Conservation (phyloP, 1,140 invertebrate species). For the Platyura marginata region DNA sequence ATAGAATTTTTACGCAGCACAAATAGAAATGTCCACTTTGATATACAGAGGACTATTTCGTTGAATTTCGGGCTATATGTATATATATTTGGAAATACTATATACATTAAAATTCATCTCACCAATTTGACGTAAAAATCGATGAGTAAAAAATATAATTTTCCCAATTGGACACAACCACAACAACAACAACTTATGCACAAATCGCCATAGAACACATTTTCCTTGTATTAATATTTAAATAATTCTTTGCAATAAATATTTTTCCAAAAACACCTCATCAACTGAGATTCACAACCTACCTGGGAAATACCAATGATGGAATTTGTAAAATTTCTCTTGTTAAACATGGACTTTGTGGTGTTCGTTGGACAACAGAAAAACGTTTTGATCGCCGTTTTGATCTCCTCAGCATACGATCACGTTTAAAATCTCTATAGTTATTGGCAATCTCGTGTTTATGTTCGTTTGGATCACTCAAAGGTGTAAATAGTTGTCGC, state of each 20-base stretch:
- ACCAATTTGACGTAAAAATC: background rate
- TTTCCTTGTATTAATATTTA: background rate
- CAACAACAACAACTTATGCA: too few relatives aligned
- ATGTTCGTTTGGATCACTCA: too few relatives aligned
- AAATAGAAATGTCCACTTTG: too few relatives aligned
- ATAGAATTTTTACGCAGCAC: too few relatives aligned
- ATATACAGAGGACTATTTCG: too few relatives aligned
- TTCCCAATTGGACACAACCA: too few relatives aligned
- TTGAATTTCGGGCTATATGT: too few relatives aligned
- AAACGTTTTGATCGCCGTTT: background rate
- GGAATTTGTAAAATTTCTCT: slow-evolving; percentile 1
- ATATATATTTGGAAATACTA: too few relatives aligned
- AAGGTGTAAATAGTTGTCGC: too few relatives aligned
- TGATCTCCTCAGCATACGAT: background rate
- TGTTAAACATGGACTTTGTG: background rate
- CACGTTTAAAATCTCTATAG: slow-evolving; percentile 16
- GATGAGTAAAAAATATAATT: background rate
- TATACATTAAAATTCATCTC: too few relatives aligned
- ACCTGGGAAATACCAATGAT: background rate
- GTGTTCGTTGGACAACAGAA: background rate
- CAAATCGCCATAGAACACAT: background rate
- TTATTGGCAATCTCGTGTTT: slow-evolving; percentile 21
- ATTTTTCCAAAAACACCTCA: background rate
- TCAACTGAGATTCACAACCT: too few relatives aligned
- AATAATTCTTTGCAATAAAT: background rate